Evolutionary conservation across 2,113 vertebrate species (phyloP).

Genomic region (Hoplias malabaricus): DNA sequence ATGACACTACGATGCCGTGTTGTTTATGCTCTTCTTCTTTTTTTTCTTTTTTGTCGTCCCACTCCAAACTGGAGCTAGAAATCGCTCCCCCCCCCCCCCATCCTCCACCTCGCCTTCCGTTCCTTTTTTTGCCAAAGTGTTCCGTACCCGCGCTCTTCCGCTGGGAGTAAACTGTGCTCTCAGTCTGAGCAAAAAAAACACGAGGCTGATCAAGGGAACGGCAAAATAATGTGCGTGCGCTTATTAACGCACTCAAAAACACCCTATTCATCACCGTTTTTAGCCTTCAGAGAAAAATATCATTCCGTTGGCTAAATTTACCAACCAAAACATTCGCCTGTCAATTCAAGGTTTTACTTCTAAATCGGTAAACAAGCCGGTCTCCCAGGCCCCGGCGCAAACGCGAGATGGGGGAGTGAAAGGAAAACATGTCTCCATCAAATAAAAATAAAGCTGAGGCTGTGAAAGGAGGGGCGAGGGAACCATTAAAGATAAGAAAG

Average conservation of each 20-base stretch:
- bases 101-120: neutral
- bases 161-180: neutral
- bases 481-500: constrained; percentile 18
- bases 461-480: constrained; percentile 10
- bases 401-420: neutral
- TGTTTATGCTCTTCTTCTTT: neutral
- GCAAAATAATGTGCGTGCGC: neutral
- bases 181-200: constrained; percentile 14
- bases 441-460: constrained; percentile 20
- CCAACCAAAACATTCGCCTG: constrained; percentile 21
- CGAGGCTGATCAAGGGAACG: neutral
- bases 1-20: constrained; percentile 30
- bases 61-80: constrained; percentile 8
- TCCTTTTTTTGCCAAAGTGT: neutral
- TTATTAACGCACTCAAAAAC: constrained; percentile 2
- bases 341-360: constrained; percentile 19
- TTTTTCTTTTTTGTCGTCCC: too few species aligned
- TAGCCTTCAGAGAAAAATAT: neutral
- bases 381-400: neutral
- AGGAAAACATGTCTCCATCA: constrained; percentile 1
- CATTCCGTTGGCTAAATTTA: neutral
- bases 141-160: neutral
- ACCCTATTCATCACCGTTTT: neutral
- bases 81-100: neutral
- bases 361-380: neutral